phyloP scores from a whole-genome alignment of 2,888 invertebrate genomes.

The Leucania comma region DNA sequence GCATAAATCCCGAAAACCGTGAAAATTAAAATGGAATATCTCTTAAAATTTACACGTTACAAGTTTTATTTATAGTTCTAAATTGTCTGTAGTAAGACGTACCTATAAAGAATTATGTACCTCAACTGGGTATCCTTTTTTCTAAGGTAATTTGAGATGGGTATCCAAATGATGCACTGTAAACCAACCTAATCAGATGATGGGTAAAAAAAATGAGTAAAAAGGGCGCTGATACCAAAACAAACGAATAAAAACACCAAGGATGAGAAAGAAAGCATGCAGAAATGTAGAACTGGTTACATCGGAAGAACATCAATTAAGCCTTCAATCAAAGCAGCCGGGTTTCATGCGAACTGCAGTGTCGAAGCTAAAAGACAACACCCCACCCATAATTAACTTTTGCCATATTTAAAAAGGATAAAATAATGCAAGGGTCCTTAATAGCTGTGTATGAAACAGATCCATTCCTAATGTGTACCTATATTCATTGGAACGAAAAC shows the following conservation, averaged over 20 bases:
- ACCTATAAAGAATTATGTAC: no score
- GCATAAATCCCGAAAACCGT: no score
- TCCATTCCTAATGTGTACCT: conserved; percentile 8
- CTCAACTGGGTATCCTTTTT: no score
- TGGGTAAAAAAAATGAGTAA: no score
- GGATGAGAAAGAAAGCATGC: neutral
- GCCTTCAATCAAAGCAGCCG: neutral
- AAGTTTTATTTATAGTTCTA: no score
- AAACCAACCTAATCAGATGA: no score
- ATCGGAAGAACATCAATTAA: neutral
- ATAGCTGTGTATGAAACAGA: conserved; percentile 6
- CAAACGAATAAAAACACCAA: neutral
- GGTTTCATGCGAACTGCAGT: neutral
- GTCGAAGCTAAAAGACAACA: neutral
- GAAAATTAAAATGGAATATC: no score
- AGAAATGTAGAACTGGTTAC: neutral
- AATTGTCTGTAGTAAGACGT: no score
- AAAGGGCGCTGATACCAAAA: no score
- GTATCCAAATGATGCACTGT: no score
- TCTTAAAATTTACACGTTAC: no score
- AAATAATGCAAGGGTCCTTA: conserved; percentile 2
- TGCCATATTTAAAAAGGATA: neutral
- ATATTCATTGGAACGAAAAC: conserved; percentile 21
- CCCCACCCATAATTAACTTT: neutral
- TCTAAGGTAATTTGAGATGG: no score